A percentile compares a stretch with the other conserved stretches of the same genome.
Evolutionary conservation across 2,888 invertebrate species (phyloP).

Genomic region (Eupithecia subumbrata): DNA sequence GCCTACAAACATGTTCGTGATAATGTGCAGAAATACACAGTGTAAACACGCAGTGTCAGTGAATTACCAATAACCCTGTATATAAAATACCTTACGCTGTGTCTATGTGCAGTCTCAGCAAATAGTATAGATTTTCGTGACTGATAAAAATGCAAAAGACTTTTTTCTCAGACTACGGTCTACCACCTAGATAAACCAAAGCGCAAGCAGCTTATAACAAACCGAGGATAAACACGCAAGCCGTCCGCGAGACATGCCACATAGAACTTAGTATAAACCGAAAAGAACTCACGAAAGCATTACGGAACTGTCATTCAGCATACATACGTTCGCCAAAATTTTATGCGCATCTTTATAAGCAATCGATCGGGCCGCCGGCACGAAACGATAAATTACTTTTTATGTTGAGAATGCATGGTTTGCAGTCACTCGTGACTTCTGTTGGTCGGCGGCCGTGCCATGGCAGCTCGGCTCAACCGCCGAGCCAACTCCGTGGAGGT

Average conservation of each 20-base stretch:
- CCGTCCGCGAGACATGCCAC: constrained; percentile 33
- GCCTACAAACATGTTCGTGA: too few species aligned
- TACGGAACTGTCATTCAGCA: constrained; percentile 60
- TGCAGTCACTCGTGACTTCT: constrained; percentile 67
- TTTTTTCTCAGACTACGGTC: constrained; percentile 9
- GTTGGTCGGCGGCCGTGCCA: constrained; percentile 40
- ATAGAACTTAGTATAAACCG: constrained; percentile 36
- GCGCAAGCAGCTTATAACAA: constrained; percentile 4
- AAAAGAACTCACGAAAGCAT: constrained; percentile 58
- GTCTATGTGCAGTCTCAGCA: neutral
- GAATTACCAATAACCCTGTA: too few species aligned
- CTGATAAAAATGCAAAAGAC: constrained; percentile 5
- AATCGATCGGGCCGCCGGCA: constrained; percentile 74
- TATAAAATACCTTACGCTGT: neutral
- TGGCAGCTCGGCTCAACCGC: constrained; percentile 2
- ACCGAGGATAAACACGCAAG: constrained; percentile 25
- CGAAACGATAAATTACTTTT: constrained; percentile 80
- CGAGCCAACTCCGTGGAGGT: constrained; percentile 58
- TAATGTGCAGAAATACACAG: too few species aligned
- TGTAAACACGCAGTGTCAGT: too few species aligned
- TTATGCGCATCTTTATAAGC: constrained; percentile 75
- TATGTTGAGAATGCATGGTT: constrained; percentile 68
- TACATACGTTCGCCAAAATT: constrained; percentile 70
- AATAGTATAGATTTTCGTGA: constrained; percentile 4
- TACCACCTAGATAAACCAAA: constrained; percentile 11